phyloP scores from a whole-genome alignment of 2,797 vertebrate genomes.

The Neosilurus hyrtlii region DNA sequence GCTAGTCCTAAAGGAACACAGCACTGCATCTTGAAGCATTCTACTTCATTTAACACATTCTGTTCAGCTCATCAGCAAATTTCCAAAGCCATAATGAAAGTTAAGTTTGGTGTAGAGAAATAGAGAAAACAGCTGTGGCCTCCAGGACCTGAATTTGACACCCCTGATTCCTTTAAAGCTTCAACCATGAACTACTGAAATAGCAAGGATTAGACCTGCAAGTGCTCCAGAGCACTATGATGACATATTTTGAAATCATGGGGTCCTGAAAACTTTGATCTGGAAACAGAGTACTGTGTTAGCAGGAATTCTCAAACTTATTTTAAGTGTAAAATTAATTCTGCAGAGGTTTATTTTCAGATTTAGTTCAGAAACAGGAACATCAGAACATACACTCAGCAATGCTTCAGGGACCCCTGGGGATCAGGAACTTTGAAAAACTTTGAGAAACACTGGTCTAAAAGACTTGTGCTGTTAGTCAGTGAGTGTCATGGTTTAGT shows the following conservation, averaged over 20 bases:
- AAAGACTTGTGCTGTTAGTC: not conserved
- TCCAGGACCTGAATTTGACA: slow-evolving; percentile 23
- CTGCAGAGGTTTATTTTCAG: not conserved
- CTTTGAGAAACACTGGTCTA: not conserved
- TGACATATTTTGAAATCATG: not conserved
- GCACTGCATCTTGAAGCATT: not conserved
- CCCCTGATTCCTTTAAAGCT: slow-evolving; percentile 11
- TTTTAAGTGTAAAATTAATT: not conserved
- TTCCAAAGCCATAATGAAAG: not conserved
- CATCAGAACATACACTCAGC: not conserved
- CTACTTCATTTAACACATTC: slow-evolving; percentile 21
- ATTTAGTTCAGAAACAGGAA: not conserved
- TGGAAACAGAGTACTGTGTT: not conserved
- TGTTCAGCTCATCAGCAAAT: slow-evolving; percentile 4
- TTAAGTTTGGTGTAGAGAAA: not conserved
- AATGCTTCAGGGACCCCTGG: not conserved
- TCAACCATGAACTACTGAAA: slow-evolving; percentile 16
- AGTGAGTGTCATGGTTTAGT: not conserved
- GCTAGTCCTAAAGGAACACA: not conserved
- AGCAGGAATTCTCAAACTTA: not conserved
- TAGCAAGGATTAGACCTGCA: slow-evolving; percentile 12
- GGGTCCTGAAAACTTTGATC: not conserved
- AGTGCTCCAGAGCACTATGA: not conserved
- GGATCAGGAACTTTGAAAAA: not conserved
- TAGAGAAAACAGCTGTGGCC: slow-evolving; percentile 25